Evolutionary conservation across 2,113 vertebrate genomes (phyloP).

Genomic region (Prinia subflava): DNA sequence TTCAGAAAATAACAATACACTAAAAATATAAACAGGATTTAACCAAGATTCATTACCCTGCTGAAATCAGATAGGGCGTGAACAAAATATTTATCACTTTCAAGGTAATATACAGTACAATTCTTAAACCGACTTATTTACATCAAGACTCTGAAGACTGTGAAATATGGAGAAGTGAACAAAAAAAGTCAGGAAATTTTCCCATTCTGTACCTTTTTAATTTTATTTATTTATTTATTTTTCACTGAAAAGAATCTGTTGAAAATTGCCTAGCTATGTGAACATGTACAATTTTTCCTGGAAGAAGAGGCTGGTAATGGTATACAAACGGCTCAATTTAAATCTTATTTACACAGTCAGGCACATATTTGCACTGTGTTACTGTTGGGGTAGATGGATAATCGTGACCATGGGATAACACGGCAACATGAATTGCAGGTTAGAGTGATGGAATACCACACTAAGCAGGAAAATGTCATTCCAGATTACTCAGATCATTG

Average conservation of each 20-base stretch:
- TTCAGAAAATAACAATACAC: not conserved
- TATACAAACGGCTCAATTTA: not conserved
- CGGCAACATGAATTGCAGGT: not conserved
- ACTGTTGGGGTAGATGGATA: not conserved
- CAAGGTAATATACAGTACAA: not conserved
- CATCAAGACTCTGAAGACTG: not conserved
- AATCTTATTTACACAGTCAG: not conserved
- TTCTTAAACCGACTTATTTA: not conserved
- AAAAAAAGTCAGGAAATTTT: not conserved
- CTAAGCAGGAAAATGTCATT: not conserved
- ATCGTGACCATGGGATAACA: not conserved
- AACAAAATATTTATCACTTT: not conserved
- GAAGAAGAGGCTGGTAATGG: not conserved
- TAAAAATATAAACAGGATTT: not conserved
- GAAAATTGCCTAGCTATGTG: not conserved
- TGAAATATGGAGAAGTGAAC: not conserved
- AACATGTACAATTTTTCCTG: not conserved
- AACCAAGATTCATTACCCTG: not conserved
- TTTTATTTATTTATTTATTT: not conserved
- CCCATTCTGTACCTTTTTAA: not conserved
- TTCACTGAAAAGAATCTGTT: not conserved
- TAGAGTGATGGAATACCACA: not conserved
- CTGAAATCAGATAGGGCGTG: not conserved
- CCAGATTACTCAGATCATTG: not conserved
- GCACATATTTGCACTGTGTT: not conserved